Base-by-base conservation (phyloP, 2,888 invertebrate species). In the Willowsia nigromaculata region DNA sequence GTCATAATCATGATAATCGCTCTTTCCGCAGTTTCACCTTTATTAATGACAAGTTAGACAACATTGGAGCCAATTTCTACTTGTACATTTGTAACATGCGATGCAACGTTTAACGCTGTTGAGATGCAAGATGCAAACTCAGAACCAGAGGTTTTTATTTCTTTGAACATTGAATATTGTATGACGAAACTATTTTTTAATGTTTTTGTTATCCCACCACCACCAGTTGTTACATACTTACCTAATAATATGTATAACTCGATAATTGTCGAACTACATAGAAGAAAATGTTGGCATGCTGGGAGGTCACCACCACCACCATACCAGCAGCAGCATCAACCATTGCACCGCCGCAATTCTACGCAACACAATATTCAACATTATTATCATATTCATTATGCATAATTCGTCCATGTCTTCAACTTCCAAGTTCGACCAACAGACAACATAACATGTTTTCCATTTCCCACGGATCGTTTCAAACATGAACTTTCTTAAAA, bases 401-500 rank as follows among this genome's bases (percentile, higher is more conserved):
- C 33, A 76, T 85, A 76, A 76, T 85, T 85, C 18, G n/a, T n/a
- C n/a, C n/a, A 74, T 56, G 50, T 37, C 53, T 53, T 84, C 33
- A n/a, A n/a, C n/a, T n/a, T n/a, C 15, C 59, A 30, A 3, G 18
- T 9, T 15, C 15, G n/a, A 33, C 15, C 27, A 56, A 18, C 65
- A 65, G 53, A 59, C 65, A 65, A 37, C 68, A 22, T 37, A 59
- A 62, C 76, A 76, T 76, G 85, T 40, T 76, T 43, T 30, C 15
- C n/a, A 25, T 86, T 86, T 86, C 85, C 76, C 85, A 86, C 85
- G 85, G 80, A 80, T 85, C 81, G 15, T 6, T 74, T 43, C 47
- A 33, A 22, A 33, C 53, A 78, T 71, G 71, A 71, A 33, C 30
- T 33, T n/a, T 78, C 53, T 78, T 50, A 37, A 78, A 78, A 78